Evolutionary conservation across 2,888 invertebrate genomes (phyloP), one percentile per base, ranked within the genome.

Genomic region (Dione vanillae): DNA sequence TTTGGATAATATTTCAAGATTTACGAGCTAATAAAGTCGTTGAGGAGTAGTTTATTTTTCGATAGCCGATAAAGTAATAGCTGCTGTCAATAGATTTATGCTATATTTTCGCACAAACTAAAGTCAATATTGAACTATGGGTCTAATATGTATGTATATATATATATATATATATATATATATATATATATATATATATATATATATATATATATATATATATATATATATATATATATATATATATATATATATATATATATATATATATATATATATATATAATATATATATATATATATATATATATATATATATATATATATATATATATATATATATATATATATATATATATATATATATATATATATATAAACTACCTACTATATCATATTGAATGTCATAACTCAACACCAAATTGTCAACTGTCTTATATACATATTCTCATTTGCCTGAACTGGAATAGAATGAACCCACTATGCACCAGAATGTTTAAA

Each of bases 21-120:
- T 64, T 69, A 69, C 52, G 43, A 62, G 45, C 40, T 64, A 62
- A 54, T 69, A 64, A 69, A 54, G 37, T 43, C 68, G 45, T 41
- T 54, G 68, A 40, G 47, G 19, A 40, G 47, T 47, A 59, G 35
- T 47, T 67, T 67, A 61, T 61, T 56, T 43, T 37, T 45, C 54
- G 62, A 68, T 54, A 62, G 68, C 14, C 54, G 54, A 64, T 69
- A 64, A 49, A 47, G 40, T 51, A 69, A 69, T 54, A 54, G 62
- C 35, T 37, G 37, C 19, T 6, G 51, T 43, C 16, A n/a, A 16
- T 43, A 20, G 37, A 54, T 47, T 45, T 69, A 64, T 69, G 19
- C 5, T 1, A 56, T 37, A 69, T 69, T 62, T 62, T 54, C 37
- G 37, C 43, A 43, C 43, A 51, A 35, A 16, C 40, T 47, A 37